Evolutionary conservation across 2,888 invertebrate genomes (phyloP).

Genomic region (Caenorhabditis sp.): DNA sequence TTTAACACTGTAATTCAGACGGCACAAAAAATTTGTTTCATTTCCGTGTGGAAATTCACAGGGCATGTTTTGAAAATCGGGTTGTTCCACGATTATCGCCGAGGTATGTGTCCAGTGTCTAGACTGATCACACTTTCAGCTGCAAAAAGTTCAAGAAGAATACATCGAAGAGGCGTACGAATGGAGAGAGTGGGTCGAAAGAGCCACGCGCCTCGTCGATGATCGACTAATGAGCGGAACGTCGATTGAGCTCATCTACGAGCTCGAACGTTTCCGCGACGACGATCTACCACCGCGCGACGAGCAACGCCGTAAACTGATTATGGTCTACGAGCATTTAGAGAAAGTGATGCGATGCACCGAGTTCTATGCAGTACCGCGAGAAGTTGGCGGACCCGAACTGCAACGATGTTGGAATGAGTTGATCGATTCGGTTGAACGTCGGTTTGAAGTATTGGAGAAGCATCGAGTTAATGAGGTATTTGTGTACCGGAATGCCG

Average conservation of each 20-base stretch:
- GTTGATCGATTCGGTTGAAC: conserved; percentile 58
- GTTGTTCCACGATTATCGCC: too few relatives aligned
- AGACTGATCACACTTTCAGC: conserved; percentile 41
- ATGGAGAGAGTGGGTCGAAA: conserved; percentile 63
- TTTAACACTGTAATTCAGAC: too few relatives aligned
- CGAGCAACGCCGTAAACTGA: conserved; percentile 86
- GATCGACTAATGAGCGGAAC: conserved; percentile 56
- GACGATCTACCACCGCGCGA: conserved; percentile 91
- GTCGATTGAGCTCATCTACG: conserved; percentile 78
- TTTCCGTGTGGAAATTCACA: too few relatives aligned
- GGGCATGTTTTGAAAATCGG: too few relatives aligned
- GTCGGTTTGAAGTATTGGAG: conserved; percentile 53
- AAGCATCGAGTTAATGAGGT: conserved; percentile 52
- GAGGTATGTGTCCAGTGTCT: too few relatives aligned
- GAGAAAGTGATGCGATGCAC: conserved; percentile 62
- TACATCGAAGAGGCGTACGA: conserved; percentile 64
- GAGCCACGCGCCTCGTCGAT: conserved; percentile 57
- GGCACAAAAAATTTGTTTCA: too few relatives aligned
- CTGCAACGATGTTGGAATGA: conserved; percentile 72
- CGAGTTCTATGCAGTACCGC: conserved; percentile 62
- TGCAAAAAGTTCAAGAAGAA: conserved; percentile 55
- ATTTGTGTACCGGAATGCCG: too few relatives aligned
- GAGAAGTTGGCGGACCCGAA: conserved; percentile 71
- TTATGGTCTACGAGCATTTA: conserved; percentile 80
- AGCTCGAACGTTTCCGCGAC: conserved; percentile 88